Base-by-base conservation (phyloP, 1,140 invertebrate genomes). In the Lepidostoma basale region DNA sequence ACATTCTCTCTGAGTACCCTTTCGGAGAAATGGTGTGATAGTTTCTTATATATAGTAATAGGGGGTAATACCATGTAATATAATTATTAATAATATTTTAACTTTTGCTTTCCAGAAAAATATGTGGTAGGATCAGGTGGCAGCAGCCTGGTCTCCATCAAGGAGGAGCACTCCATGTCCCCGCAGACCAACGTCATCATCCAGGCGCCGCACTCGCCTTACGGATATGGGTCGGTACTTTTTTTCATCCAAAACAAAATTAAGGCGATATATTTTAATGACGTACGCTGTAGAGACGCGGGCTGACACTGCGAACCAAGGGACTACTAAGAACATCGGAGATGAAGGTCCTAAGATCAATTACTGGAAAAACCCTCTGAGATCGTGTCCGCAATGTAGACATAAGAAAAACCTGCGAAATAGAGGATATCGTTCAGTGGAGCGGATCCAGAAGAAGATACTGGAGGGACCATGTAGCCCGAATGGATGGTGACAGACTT, bases 41-140 rank as follows among this genome's bases (percentile, higher is more conserved):
- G 18, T 3, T 12, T 10, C n/a, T 26, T 44, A 14, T 66, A 45
- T 1, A 0, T 64, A 39, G 9, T 5, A 4, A 56, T 56, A 14
- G n/a, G n/a, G n/a, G n/a, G n/a, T n/a, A n/a, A n/a, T n/a, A 60
- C 18, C 39, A 22, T 45, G 12, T 26, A 2, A 16, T 26, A 28
- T 45, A 25, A 18, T 44, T 10, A 22, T 44, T 39, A 1, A 22
- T 42, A 64, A 18, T 9, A 44, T 62, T 12, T 49, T 30, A 5
- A 18, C n/a, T 59, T 58, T 65, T 40, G 10, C 78, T 76, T 80
- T 76, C 16, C 76, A 83, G 81, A 83, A 70, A 83, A 83, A 72
- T 83, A 82, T 72, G 80, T 83, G 72, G 79, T 83, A 65, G 80
- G 80, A 52, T 77, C 80, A 39, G 77, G 77, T 12, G 79, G 79